Percentiles rank a stretch among this genome's conserved stretches.
Evolutionary conservation across 2,113 vertebrate genomes (phyloP).

Genomic region (Holacanthus passer): DNA sequence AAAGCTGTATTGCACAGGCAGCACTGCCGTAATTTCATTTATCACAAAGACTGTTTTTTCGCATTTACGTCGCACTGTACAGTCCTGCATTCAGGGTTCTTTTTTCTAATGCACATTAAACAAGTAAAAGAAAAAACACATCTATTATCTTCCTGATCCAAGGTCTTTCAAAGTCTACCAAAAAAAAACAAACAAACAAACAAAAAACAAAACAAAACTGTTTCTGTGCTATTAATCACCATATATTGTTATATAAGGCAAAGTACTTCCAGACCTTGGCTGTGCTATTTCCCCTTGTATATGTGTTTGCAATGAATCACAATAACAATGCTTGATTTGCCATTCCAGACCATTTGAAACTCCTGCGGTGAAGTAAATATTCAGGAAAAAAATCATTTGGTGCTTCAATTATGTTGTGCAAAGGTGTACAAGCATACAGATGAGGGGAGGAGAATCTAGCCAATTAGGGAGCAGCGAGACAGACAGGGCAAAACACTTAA

Average conservation of each 20-base stretch:
- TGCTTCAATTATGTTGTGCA: slow-evolving; percentile 2
- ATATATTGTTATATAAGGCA: background rate
- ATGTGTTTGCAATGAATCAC: background rate
- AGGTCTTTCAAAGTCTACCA: background rate
- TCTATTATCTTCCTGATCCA: no score
- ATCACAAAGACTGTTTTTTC: no score
- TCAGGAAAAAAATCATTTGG: background rate
- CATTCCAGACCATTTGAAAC: slow-evolving; percentile 8
- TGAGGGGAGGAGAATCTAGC: background rate
- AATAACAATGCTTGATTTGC: background rate
- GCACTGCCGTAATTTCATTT: no score
- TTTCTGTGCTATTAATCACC: background rate
- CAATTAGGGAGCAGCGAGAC: slow-evolving; percentile 19
- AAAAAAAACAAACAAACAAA: background rate
- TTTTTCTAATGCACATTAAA: no score
- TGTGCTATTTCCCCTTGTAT: background rate
- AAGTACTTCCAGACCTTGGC: background rate
- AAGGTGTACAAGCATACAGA: slow-evolving; percentile 21
- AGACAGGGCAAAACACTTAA: slow-evolving; percentile 5
- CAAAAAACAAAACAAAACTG: no score
- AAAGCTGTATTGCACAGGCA: no score
- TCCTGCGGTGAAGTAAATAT: slow-evolving; percentile 23
- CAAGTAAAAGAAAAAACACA: no score
- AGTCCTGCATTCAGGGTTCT: no score
- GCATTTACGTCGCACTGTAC: no score